Conservation (phyloP, 2,113 vertebrate species). For the Pyrgilauda ruficollis region DNA sequence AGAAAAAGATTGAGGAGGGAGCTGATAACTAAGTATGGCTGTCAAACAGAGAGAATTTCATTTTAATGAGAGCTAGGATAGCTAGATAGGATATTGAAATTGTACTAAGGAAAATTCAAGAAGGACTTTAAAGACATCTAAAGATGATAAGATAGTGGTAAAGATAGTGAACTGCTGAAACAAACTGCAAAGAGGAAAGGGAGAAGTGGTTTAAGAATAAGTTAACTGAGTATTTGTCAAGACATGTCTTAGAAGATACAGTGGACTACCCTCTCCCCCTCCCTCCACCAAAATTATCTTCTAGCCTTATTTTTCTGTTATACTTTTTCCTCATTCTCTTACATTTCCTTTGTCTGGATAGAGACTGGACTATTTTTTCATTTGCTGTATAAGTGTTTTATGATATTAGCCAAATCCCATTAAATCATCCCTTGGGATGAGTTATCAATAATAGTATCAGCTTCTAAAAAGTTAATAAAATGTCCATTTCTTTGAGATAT, state of each 20-base stretch:
- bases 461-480: constrained; percentile 10
- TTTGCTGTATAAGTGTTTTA: neutral
- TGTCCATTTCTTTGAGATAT: neutral
- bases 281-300: neutral
- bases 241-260: neutral
- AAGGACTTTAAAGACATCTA: neutral
- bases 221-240: neutral
- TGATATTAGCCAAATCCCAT: neutral
- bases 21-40: neutral
- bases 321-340: neutral
- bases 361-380: neutral
- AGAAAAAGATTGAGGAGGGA: neutral
- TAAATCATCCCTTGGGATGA: neutral
- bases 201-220: neutral
- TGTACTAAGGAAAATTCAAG: neutral
- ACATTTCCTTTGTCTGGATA: neutral
- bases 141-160: neutral
- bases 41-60: neutral
- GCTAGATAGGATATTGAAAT: neutral
- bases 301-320: neutral
- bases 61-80: neutral
- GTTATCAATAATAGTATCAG: neutral
- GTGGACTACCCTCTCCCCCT: neutral
- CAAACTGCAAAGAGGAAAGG: neutral
- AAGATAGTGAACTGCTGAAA: neutral